Evolutionary conservation across 2,113 vertebrate species (phyloP), one percentile per base, ranked within the genome.

Genomic region (Otis tarda): DNA sequence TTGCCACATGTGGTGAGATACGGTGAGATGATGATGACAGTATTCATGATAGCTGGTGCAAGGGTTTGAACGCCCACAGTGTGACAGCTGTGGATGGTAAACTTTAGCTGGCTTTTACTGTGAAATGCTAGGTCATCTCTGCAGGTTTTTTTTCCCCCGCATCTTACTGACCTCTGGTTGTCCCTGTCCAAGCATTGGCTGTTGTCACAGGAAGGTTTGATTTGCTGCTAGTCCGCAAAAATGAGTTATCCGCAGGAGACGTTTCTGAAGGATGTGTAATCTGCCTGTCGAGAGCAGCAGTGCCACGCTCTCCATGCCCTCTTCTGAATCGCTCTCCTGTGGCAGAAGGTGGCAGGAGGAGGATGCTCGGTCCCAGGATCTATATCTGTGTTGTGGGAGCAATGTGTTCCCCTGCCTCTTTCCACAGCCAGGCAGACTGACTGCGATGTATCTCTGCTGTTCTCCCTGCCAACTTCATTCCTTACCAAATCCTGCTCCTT

Each of bases 351-450:
- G 3, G 35, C 14, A 21, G 64, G 12, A 67, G 60, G 25, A 43
- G 31, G 43, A 30, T 83, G 43, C 49, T 37, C 9, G 4, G 11
- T 37, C 67, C 57, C 18, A 7, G 73, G 20, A 37, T n/a, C n/a
- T 33, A 0, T n/a, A 5, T 3, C 11, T 0, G 3, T 37, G 11
- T 43, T 16, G 31, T 39, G 23, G 73, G n/a, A 63, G 24, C 3
- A 4, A 11, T 11, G 37, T 41, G 19, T 55, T 60, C 45, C 33
- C n/a, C 52, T 31, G 78, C n/a, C 39, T 70, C 23, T 30, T 43
- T 9, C 13, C 33, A 37, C 33, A 12, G 37, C 64, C 1, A 6
- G 33, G 87, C 57, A 37, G 52, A 15, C 68, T 39, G 33, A 31
- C 33, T 64, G 27, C 69, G 24, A 1, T 23, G 1, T 2, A 3